Base-by-base conservation (phyloP, 2,888 invertebrate genomes). In the Chironomus riparius region DNA sequence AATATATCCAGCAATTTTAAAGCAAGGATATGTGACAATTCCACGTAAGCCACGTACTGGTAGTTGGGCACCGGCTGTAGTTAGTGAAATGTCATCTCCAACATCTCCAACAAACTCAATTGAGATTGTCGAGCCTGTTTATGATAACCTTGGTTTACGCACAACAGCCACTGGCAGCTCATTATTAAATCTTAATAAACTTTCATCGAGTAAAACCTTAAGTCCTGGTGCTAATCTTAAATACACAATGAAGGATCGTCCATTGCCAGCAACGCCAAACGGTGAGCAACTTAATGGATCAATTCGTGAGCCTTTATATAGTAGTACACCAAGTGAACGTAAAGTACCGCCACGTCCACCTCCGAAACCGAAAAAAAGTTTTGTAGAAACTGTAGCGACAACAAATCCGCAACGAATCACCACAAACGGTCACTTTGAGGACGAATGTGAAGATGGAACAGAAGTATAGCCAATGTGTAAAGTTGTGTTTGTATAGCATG, bases 161-260 rank as follows among this genome's bases (percentile, higher is more conserved):
- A 94, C 94, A 18, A 93, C 95, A 18, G 94, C 92, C 18, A 91
- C 93, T 78, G 95, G 95, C n/a, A 92, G 92, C 81, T 93, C 92
- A 3, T 89, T 89, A 12, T 83, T 92, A 47, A 93, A 92, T 76
- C 82, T 94, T 76, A 92, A 93, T 82, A 92, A 92, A 84, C 86
- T 89, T 24, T 88, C 88, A 7, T 82, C 87, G 0, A 22, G 56
- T 18, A 65, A 65, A 47, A 28, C 18, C 12, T 7, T 68, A 3
- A 68, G 68, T 50, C 74, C 68, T 50, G 68, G 79, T 83, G 48
- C 65, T 50, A 68, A 65, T 65, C 3, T 68, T 78, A 87, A 84
- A 62, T 81, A 82, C 77, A 88, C 87, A 13, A 89, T 90, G 88
- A 86, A 89, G 70, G 88, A 88, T 78, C 85, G 88, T 79, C 90